Conservation (phyloP, 2,113 vertebrate genomes). For the Martes martes region DNA sequence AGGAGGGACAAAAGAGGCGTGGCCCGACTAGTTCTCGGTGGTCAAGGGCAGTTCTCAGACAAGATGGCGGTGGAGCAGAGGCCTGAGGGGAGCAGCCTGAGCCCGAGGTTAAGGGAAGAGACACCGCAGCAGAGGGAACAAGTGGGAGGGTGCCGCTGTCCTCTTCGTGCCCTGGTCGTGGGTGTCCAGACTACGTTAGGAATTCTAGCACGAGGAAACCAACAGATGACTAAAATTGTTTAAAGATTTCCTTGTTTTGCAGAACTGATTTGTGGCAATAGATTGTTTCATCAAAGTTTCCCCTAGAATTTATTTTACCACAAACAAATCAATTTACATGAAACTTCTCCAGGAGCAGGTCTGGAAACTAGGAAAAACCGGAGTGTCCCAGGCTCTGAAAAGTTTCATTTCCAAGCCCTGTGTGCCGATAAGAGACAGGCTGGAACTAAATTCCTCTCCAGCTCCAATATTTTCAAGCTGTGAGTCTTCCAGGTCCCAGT, state of each 20-base stretch:
- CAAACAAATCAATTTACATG: not conserved
- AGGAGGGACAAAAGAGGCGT: not conserved
- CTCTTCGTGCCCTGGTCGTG: not conserved
- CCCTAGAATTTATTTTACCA: not conserved
- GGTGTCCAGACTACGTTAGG: not conserved
- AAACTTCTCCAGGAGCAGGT: not conserved
- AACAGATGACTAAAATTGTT: not conserved
- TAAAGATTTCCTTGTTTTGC: not conserved
- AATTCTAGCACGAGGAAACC: not conserved
- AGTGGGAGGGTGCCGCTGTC: not conserved
- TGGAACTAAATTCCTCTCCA: not conserved
- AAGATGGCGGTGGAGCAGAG: not conserved
- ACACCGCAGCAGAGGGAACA: not conserved
- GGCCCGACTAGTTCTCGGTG: not conserved
- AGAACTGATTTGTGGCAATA: not conserved
- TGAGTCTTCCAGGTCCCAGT: too few species aligned
- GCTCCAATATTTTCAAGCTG: not conserved
- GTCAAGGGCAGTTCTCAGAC: not conserved
- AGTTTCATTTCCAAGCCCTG: not conserved
- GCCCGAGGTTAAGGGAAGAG: not conserved
- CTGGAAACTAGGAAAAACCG: not conserved
- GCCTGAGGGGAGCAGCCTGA: not conserved
- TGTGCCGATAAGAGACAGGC: fast-evolving
- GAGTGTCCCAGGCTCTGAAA: not conserved
- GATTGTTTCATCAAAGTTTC: not conserved